Evolutionary conservation across 2,888 invertebrate genomes (phyloP).

Genomic region (Eupithecia centaureata): DNA sequence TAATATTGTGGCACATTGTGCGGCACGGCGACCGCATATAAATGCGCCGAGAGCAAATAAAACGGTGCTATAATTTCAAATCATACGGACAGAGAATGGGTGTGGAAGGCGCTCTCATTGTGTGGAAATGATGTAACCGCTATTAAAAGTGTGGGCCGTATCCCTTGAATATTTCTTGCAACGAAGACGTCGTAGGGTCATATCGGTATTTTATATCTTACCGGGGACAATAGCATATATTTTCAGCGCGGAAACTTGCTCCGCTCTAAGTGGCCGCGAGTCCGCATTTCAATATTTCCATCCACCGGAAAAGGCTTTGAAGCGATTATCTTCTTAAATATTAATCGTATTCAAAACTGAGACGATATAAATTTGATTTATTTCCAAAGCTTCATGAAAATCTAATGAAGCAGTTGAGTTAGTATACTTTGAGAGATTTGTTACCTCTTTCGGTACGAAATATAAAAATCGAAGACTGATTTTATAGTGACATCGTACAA

Average conservation of each 20-base stretch:
- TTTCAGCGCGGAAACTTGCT: constrained; percentile 79
- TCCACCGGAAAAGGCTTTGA: constrained; percentile 52
- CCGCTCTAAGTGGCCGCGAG: constrained; percentile 67
- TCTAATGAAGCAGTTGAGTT: constrained; percentile 51
- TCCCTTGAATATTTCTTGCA: constrained; percentile 84
- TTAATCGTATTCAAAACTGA: constrained; percentile 46
- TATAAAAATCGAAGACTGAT: constrained; percentile 57
- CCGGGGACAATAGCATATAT: constrained; percentile 81
- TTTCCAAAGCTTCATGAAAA: constrained; percentile 45
- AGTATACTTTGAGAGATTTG: constrained; percentile 52
- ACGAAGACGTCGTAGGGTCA: constrained; percentile 83
- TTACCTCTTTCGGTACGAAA: constrained; percentile 55
- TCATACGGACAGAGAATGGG: constrained; percentile 85
- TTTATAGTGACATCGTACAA: constrained; percentile 61
- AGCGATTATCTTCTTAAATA: constrained; percentile 59
- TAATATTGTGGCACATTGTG: constrained; percentile 80
- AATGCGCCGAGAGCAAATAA: constrained; percentile 83
- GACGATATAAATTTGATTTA: constrained; percentile 50
- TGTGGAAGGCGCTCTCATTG: constrained; percentile 84
- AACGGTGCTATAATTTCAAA: constrained; percentile 85
- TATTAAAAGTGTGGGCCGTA: constrained; percentile 84
- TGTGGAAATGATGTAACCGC: constrained; percentile 85
- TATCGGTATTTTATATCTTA: constrained; percentile 83
- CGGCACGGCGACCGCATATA: constrained; percentile 79
- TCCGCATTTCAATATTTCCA: constrained; percentile 68